phyloP scores from a whole-genome alignment of 1,140 invertebrate species.

The Phenacoccus solenopsis region DNA sequence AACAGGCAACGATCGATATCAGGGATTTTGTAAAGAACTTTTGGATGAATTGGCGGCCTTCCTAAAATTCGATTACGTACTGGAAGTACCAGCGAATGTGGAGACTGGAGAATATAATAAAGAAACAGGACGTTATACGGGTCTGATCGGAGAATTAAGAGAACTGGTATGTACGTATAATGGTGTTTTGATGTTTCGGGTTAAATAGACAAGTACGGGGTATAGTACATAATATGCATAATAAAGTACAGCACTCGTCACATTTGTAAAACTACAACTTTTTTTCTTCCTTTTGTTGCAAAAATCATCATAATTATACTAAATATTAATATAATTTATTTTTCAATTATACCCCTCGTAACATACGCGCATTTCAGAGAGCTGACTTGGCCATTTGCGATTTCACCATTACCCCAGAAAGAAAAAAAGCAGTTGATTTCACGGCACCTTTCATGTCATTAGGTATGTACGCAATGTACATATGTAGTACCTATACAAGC shows the following conservation, averaged over 20 bases:
- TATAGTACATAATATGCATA: no score
- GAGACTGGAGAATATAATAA: slow-evolving; percentile 59
- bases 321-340: not conserved
- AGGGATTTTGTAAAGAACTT: slow-evolving; percentile 68
- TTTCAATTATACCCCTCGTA: slow-evolving; percentile 25
- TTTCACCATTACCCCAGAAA: slow-evolving; percentile 77
- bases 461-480: slow-evolving; percentile 18
- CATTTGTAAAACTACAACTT: no score
- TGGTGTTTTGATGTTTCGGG: not conserved
- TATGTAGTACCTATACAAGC: no score
- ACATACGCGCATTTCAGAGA: slow-evolving; percentile 49
- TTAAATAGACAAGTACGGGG: no score
- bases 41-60: slow-evolving; percentile 58
- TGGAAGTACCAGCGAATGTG: slow-evolving; percentile 52
- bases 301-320: not conserved
- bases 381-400: slow-evolving; percentile 89
- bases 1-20: slow-evolving; percentile 33
- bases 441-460: slow-evolving; percentile 79
- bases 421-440: slow-evolving; percentile 74
- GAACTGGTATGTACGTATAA: slow-evolving; percentile 44
- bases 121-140: slow-evolving; percentile 66
- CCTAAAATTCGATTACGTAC: slow-evolving; percentile 62
- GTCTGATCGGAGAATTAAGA: slow-evolving; percentile 69
- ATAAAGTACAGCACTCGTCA: no score
- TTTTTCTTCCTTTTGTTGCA: not conserved